These are phyloP conservation scores for Stenodera caucasica DNA, from an alignment of 2,888 invertebrate genomes.

Conservation along the genomic window DNA sequence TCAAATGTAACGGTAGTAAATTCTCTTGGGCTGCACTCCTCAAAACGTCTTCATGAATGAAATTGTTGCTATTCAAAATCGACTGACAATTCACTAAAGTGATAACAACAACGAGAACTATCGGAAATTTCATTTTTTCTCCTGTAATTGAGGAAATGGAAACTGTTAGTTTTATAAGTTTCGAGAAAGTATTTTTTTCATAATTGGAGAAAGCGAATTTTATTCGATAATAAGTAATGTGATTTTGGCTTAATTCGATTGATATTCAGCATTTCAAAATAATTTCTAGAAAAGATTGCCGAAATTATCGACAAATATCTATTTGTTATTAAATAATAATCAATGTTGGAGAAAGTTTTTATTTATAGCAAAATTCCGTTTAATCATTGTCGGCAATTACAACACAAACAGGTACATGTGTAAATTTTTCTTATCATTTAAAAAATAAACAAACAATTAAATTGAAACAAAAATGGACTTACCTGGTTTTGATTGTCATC, in stretches of 20 bases:
- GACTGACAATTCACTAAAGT: slow-evolving; percentile 2
- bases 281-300: neutral
- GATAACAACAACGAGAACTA: slow-evolving; percentile 4
- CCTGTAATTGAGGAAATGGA: neutral
- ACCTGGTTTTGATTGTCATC: neutral
- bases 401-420: too few species aligned
- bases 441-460: too few species aligned
- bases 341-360: slow-evolving; percentile 16
- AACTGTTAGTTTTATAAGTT: slow-evolving; percentile 4
- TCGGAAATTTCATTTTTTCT: slow-evolving; percentile 6
- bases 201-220: neutral
- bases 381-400: too few species aligned
- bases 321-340: neutral
- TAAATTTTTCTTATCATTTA: too few species aligned
- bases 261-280: neutral
- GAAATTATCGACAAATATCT: neutral
- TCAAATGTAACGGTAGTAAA: slow-evolving; percentile 59
- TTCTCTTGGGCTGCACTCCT: slow-evolving; percentile 58
- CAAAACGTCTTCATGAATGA: slow-evolving; percentile 20
- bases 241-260: too few species aligned
- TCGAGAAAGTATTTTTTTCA: neutral
- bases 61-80: slow-evolving; percentile 11
- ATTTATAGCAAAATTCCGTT: neutral
- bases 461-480: too few species aligned
- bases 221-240: too few species aligned